Percentiles rank a stretch among this genome's conserved stretches.
phyloP scores from a whole-genome alignment of 2,888 invertebrate species.

The Odontothrips loti region DNA sequence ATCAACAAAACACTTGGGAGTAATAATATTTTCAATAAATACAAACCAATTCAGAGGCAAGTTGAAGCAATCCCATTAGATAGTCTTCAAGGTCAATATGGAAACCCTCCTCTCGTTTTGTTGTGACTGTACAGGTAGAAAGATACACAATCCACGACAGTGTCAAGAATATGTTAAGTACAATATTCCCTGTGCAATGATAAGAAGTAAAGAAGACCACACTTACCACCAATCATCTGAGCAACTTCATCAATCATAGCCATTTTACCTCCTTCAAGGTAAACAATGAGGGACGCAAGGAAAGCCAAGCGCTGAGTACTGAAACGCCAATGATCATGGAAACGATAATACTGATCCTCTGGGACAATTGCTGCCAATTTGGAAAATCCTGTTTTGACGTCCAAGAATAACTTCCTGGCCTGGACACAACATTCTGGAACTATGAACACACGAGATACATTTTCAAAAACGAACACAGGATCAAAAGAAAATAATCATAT shows the following conservation, averaged over 20 bases:
- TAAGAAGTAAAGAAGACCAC: conserved; percentile 1
- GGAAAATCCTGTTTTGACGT: conserved; percentile 60
- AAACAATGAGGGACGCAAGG: conserved; percentile 70
- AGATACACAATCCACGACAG: background rate
- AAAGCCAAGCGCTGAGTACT: conserved; percentile 77
- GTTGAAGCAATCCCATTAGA: conserved; percentile 72
- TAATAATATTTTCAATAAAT: conserved; percentile 10
- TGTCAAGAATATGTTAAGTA: conserved; percentile 27
- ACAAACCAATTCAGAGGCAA: conserved; percentile 78
- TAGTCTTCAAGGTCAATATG: conserved; percentile 90
- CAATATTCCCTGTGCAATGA: conserved; percentile 10
- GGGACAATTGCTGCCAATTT: conserved; percentile 65
- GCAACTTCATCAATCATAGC: conserved; percentile 71
- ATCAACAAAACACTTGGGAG: conserved; percentile 12
- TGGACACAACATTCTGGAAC: conserved; percentile 60
- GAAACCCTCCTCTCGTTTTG: conserved; percentile 67
- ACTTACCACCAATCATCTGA: conserved; percentile 70
- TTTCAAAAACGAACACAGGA: conserved; percentile 31
- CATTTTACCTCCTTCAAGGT: conserved; percentile 72
- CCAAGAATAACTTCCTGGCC: conserved; percentile 62
- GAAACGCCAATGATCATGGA: conserved; percentile 82
- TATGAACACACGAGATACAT: conserved; percentile 43
- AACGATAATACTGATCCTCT: conserved; percentile 75
- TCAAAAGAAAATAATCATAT: conserved; percentile 32
- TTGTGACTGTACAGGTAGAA: conserved; percentile 58